Base-by-base conservation (phyloP, 64 coral and sea anemone species). In the Porites australiensis region DNA sequence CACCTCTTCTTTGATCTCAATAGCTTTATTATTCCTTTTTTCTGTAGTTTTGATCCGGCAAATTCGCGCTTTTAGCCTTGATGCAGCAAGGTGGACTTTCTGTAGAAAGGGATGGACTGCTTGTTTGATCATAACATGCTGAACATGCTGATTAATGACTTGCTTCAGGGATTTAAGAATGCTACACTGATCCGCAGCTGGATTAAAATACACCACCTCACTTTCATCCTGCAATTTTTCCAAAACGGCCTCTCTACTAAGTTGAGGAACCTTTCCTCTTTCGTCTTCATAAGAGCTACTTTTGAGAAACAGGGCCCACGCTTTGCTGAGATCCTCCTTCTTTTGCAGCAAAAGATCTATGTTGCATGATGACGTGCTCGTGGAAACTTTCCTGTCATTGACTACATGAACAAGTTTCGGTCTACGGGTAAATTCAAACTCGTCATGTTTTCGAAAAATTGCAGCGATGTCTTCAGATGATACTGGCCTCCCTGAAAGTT, bases 381-480 rank as follows among this genome's bases (percentile, higher is more conserved):
- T 57, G 53, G 53, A 22, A 4, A 20, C 15, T 19, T 19, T 0
- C 62, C 85, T 72, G 19, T 88, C 68, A 48, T 88, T 88, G 2
- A 55, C 66, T 1, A 88, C 6, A 13, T 73, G 67, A 14, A 93
- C 55, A 15, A 93, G 51, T 77, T 93, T 93, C 52, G 90, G 90
- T 50, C 90, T 70, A 43, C 58, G n/a, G 6, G 82, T 64, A 74
- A 86, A 93, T 5, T 70, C 23, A 58, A 87, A 78, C 1, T 51
- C 58, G n/a, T 77, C 72, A 55, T n/a, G 90, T 73, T 74, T 93
- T 49, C 80, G 71, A 79, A 93, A 93, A 3, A 93, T 61, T 12
- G 75, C 55, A 46, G 80, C 82, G 44, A 93, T 67, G 52, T 93
- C 90, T 66, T 93, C 82, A 44, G 82, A 22, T 74, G 90, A 86